These are phyloP conservation scores for Gorsachius magnificus DNA, from an alignment of 2,797 vertebrate species.

Conservation along the genomic window DNA sequence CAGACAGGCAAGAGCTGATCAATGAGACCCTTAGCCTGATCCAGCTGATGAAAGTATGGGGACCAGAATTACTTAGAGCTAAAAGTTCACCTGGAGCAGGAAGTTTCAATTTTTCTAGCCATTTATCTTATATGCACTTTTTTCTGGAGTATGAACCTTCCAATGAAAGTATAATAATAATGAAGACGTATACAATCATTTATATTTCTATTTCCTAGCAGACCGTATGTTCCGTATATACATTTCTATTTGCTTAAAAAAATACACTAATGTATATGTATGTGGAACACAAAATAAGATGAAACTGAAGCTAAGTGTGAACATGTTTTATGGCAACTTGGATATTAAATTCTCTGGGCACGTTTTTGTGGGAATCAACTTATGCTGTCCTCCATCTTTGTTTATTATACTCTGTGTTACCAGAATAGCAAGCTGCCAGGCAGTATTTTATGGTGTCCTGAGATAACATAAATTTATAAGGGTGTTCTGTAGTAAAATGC, in stretches of 20 bases:
- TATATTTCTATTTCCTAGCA: not conserved
- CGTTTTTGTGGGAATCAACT: not conserved
- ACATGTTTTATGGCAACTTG: not conserved
- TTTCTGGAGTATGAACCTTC: not conserved
- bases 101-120: not conserved
- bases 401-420: not conserved
- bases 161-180: not conserved
- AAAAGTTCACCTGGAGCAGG: not conserved
- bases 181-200: not conserved
- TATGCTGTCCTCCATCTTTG: not conserved
- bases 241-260: not conserved
- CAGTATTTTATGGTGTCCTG: not conserved
- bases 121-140: not conserved
- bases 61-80: not conserved
- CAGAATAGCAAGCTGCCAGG: not conserved
- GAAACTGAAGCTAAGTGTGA: not conserved
- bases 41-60: not conserved
- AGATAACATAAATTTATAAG: slow-evolving; percentile 10
- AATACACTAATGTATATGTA: not conserved
- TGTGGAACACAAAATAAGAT: not conserved
- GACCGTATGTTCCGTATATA: not conserved
- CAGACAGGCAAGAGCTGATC: not conserved
- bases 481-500: not conserved
- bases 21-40: not conserved
- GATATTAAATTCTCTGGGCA: not conserved